Percentiles rank a stretch among this genome's conserved stretches.
phyloP scores from a whole-genome alignment of 2,113 vertebrate genomes.

The Athene cunicularia region DNA sequence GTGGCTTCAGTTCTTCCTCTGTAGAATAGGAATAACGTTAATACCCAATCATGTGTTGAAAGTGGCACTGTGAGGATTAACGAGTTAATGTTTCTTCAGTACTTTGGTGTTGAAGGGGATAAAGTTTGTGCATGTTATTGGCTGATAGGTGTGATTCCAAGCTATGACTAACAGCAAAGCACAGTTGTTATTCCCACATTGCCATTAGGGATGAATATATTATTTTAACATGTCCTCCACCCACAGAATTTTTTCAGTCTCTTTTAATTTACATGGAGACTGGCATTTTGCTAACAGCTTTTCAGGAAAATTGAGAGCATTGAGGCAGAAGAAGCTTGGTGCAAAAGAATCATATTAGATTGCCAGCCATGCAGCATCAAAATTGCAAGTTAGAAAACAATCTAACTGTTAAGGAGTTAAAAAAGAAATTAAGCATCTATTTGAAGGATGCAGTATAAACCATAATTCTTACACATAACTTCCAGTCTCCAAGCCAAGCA shows the following conservation, averaged over 20 bases:
- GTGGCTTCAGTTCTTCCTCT: neutral
- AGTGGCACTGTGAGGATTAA: neutral
- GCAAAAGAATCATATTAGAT: neutral
- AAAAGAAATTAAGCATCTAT: constrained; percentile 9
- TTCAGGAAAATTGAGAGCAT: constrained; percentile 26
- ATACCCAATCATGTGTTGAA: neutral
- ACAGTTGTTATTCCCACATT: neutral
- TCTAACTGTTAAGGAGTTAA: constrained; percentile 1
- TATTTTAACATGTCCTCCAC: neutral
- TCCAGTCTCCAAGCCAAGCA: neutral
- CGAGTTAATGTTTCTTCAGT: neutral
- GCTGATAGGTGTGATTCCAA: neutral
- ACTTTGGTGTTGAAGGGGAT: neutral
- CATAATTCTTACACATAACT: neutral
- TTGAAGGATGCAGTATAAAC: neutral
- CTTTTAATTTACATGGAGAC: neutral
- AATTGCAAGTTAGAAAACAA: neutral
- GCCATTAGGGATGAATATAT: neutral
- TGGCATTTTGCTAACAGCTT: neutral
- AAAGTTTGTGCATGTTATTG: neutral
- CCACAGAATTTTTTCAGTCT: neutral
- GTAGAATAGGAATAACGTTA: neutral
- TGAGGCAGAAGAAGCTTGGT: neutral
- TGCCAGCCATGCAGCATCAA: neutral
- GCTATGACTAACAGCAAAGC: neutral